A percentile compares a stretch with the other conserved stretches of the same genome.
phyloP scores from a whole-genome alignment of 2,113 vertebrate species.

The Benitochromis conjunctus region DNA sequence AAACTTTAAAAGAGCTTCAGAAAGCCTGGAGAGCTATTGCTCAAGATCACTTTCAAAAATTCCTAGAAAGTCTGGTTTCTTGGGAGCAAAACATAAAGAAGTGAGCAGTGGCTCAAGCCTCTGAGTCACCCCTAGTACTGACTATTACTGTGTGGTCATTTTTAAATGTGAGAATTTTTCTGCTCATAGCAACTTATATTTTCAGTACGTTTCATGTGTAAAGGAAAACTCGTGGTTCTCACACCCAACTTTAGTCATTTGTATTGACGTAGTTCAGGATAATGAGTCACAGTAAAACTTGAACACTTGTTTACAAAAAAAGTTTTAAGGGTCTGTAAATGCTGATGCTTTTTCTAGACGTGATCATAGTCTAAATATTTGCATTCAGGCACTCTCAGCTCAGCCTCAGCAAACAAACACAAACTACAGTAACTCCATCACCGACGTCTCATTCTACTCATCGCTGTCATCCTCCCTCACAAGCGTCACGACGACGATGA shows the following conservation, averaged over 20 bases:
- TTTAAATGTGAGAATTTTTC: background rate
- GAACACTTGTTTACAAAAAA: background rate
- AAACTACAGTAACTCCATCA: constrained; percentile 37
- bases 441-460: constrained; percentile 62
- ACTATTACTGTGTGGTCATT: background rate
- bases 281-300: background rate
- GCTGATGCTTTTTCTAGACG: background rate
- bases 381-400: background rate
- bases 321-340: background rate
- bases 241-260: background rate
- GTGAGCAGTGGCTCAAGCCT: background rate
- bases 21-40: background rate
- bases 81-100: background rate
- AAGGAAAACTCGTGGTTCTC: background rate
- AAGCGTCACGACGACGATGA: constrained; percentile 25
- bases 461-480: constrained; percentile 54
- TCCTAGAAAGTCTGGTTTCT: background rate
- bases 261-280: background rate
- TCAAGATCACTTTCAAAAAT: background rate
- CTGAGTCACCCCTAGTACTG: background rate
- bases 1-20: background rate
- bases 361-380: background rate
- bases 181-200: background rate
- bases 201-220: background rate
- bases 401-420: constrained; percentile 44